Evolutionary conservation across 2,113 vertebrate species (phyloP).

Genomic region (Solenodon paradoxus): DNA sequence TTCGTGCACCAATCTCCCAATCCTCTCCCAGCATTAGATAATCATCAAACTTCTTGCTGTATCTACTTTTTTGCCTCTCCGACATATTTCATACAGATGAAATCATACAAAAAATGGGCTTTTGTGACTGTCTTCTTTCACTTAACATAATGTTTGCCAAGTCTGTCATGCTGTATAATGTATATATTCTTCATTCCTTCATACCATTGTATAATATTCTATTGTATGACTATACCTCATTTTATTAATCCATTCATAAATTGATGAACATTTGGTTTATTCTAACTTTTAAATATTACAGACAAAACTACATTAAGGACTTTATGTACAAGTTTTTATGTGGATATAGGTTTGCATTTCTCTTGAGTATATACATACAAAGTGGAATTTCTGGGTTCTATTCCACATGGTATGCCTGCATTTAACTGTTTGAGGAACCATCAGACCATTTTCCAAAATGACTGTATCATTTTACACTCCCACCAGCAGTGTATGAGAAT

Average conservation of each 20-base stretch:
- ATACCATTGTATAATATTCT: neutral
- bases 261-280: neutral
- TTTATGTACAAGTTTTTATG: neutral
- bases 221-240: neutral
- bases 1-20: neutral
- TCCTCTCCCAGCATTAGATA: neutral
- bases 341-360: neutral
- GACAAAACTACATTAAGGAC: neutral
- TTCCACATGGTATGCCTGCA: neutral
- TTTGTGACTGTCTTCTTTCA: neutral
- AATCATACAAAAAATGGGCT: neutral
- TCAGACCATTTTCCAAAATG: neutral
- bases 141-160: neutral
- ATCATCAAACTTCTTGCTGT: neutral
- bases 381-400: neutral
- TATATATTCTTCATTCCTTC: neutral
- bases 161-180: neutral
- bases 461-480: neutral
- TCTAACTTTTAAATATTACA: neutral
- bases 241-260: neutral
- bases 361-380: neutral
- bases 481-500: neutral
- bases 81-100: neutral
- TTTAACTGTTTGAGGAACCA: neutral
- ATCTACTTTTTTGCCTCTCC: neutral